Evolutionary conservation across 2,113 vertebrate genomes (phyloP).

Genomic region (Hyla sarda): DNA sequence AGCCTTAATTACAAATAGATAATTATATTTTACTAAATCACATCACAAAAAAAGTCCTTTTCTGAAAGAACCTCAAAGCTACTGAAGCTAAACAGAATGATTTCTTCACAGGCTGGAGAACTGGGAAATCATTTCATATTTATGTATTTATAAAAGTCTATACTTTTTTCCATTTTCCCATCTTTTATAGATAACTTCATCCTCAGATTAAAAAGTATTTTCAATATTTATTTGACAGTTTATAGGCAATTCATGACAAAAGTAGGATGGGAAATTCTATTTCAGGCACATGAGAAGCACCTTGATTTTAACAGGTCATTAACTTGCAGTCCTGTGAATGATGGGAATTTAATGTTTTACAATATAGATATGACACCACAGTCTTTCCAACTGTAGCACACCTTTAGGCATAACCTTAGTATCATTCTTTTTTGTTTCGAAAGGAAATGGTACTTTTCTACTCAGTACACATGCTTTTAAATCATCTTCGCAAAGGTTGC

Average conservation of each 20-base stretch:
- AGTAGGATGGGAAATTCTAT: constrained; percentile 55
- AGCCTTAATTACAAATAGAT: constrained; percentile 41
- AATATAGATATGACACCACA: constrained; percentile 49
- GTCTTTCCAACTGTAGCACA: constrained; percentile 35
- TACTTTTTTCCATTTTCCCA: constrained; percentile 43
- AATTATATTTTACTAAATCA: constrained; percentile 50
- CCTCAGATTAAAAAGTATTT: constrained; percentile 58
- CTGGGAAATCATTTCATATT: constrained; percentile 53
- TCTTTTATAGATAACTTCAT: constrained; percentile 58
- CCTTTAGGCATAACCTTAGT: constrained; percentile 44
- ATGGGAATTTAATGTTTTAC: constrained; percentile 52
- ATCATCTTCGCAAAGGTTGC: background rate
- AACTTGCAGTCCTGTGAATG: constrained; percentile 52
- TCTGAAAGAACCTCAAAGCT: constrained; percentile 13
- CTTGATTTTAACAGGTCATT: constrained; percentile 57
- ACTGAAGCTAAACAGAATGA: constrained; percentile 22
- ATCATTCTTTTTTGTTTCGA: constrained; percentile 36
- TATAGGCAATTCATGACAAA: constrained; percentile 55
- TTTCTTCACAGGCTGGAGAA: constrained; percentile 20
- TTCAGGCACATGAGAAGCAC: constrained; percentile 45
- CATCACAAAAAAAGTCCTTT: constrained; percentile 43
- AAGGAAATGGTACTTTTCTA: constrained; percentile 11
- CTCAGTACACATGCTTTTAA: constrained; percentile 15
- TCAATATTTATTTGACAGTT: constrained; percentile 60
- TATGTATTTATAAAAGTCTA: constrained; percentile 57